Evolutionary conservation across 2,113 vertebrate species (phyloP).

Genomic region (Rattus norvegicus): DNA sequence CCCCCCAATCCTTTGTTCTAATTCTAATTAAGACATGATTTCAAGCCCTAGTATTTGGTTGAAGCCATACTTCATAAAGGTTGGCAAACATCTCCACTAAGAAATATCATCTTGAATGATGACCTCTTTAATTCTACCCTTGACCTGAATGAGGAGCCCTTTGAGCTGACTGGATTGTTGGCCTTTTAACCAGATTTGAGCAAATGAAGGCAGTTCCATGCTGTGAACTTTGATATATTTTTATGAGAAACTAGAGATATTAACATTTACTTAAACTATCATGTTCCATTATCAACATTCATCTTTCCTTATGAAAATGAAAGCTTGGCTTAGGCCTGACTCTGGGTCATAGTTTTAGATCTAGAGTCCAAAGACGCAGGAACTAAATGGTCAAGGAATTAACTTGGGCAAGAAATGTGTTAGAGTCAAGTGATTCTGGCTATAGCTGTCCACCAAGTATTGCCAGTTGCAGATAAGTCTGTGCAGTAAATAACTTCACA

Average conservation of each 20-base stretch:
- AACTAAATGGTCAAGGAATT: background rate
- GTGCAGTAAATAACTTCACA: background rate
- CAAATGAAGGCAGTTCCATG: background rate
- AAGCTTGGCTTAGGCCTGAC: background rate
- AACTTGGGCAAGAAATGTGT: background rate
- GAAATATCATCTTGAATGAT: background rate
- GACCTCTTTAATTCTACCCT: background rate
- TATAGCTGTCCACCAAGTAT: background rate
- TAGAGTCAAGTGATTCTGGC: background rate
- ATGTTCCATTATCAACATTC: background rate
- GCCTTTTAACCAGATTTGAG: slow-evolving; percentile 19
- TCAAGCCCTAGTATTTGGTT: background rate
- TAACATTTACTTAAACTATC: slow-evolving; percentile 8
- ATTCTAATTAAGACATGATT: background rate
- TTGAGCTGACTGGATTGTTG: background rate
- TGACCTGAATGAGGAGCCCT: background rate
- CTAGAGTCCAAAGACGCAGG: background rate
- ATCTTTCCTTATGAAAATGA: slow-evolving; percentile 39
- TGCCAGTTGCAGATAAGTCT: background rate
- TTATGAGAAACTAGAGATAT: background rate
- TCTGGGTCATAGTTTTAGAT: background rate
- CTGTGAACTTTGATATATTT: background rate
- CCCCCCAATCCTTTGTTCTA: background rate
- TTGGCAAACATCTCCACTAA: background rate
- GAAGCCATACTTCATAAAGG: background rate